Conservation (phyloP, 2,797 vertebrate species). For the Eulemur albifrons region DNA sequence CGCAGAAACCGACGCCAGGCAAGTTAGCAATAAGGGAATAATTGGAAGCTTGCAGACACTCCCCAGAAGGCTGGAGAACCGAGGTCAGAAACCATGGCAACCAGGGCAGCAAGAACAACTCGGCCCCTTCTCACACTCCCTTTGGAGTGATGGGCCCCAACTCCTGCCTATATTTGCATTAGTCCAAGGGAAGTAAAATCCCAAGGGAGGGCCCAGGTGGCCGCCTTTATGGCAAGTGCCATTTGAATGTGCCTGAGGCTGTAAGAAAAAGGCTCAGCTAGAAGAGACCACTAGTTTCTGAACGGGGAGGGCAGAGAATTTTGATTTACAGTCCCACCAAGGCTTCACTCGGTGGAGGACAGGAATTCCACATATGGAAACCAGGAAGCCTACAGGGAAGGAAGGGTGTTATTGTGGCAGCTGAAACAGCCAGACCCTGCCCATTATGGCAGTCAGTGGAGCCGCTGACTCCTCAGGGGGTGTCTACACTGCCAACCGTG, state of each 20-base stretch:
- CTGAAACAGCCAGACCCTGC: background rate
- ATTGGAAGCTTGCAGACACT: background rate
- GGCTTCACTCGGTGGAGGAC: background rate
- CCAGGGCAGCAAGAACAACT: background rate
- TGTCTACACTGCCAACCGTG: background rate
- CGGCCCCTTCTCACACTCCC: background rate
- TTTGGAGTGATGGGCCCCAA: background rate
- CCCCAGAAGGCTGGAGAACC: background rate
- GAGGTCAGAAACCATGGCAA: background rate
- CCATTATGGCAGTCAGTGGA: rapidly evolving
- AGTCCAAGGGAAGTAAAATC: background rate
- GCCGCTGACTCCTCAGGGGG: background rate
- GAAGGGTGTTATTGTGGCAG: background rate
- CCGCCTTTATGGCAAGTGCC: background rate
- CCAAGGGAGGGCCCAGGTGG: background rate
- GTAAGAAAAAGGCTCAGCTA: background rate
- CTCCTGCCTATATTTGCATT: too few relatives aligned
- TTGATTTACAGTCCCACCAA: background rate
- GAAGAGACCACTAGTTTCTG: background rate
- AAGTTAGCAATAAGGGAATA: background rate
- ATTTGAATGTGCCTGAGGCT: background rate
- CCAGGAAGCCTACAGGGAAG: background rate
- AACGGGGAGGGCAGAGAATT: background rate
- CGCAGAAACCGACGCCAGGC: background rate
- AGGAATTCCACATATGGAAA: background rate